phyloP scores from a whole-genome alignment of 2,888 invertebrate species.

The Zelleria hepariella region DNA sequence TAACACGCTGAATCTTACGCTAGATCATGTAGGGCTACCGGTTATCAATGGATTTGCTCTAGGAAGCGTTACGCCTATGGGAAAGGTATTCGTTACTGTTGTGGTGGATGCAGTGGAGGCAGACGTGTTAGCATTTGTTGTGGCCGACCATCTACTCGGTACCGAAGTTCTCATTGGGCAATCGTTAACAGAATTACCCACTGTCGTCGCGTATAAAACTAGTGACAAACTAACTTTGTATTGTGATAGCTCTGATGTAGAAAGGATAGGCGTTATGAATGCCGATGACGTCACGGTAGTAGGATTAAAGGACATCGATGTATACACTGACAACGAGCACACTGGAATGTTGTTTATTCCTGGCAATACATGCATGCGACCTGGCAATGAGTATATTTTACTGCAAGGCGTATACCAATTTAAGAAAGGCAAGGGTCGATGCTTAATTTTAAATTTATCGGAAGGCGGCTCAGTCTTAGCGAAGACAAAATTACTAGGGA shows the following conservation, averaged over 20 bases:
- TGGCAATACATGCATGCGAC: neutral
- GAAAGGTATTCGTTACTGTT: neutral
- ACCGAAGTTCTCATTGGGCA: conserved; percentile 8
- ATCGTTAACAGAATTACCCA: conserved; percentile 7
- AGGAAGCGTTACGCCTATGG: neutral
- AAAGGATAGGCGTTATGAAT: neutral
- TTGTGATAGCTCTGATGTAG: no score
- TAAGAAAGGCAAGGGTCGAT: neutral
- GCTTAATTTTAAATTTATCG: neutral
- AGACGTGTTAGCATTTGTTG: conserved; percentile 5
- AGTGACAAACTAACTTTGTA: neutral
- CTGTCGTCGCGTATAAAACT: conserved; percentile 7
- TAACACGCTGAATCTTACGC: neutral
- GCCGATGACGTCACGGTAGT: neutral
- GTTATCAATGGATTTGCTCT: neutral
- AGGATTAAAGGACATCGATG: neutral
- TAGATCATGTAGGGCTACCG: neutral
- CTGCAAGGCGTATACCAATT: neutral
- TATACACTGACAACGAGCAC: neutral
- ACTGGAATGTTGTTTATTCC: neutral
- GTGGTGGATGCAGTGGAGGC: conserved; percentile 8
- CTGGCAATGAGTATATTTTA: neutral
- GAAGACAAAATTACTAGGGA: neutral
- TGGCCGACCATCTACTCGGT: conserved; percentile 1
- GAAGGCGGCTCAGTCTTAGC: neutral